Evolutionary conservation across 2,797 vertebrate species (phyloP).

Genomic region (Phrynocephalus vlangalii): DNA sequence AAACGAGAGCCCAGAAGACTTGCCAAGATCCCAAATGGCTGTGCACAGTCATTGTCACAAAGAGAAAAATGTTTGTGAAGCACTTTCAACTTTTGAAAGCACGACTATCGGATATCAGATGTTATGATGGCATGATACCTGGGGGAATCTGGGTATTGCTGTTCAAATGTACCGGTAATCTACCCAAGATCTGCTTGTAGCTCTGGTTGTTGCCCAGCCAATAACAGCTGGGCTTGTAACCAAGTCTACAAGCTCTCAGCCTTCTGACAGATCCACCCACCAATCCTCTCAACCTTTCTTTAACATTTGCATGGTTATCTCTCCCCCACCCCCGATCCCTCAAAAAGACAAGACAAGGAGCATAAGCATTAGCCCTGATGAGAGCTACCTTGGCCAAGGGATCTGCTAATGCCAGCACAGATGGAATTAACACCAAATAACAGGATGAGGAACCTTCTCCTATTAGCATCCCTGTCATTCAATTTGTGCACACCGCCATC

Average conservation of each 20-base stretch:
- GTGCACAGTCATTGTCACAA: too few relatives aligned
- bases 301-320: fast-evolving
- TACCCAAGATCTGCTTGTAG: too few relatives aligned
- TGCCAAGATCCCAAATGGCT: too few relatives aligned
- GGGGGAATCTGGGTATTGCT: too few relatives aligned
- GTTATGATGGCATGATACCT: too few relatives aligned
- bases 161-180: too few relatives aligned
- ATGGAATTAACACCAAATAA: background rate
- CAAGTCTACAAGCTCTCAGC: background rate
- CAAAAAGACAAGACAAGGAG: background rate
- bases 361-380: background rate
- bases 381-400: background rate
- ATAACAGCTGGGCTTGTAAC: background rate
- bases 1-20: too few relatives aligned
- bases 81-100: too few relatives aligned
- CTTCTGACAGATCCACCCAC: background rate
- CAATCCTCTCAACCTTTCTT: background rate
- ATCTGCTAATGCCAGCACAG: background rate
- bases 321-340: background rate
- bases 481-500: background rate
- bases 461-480: background rate
- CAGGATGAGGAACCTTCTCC: constrained; percentile 2
- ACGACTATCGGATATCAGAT: too few relatives aligned
- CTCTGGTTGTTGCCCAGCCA: too few relatives aligned
- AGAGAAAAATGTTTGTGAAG: too few relatives aligned